These are phyloP conservation scores for Sebastes minor DNA, from an alignment of 2,797 vertebrate genomes.

Conservation along the genomic window DNA sequence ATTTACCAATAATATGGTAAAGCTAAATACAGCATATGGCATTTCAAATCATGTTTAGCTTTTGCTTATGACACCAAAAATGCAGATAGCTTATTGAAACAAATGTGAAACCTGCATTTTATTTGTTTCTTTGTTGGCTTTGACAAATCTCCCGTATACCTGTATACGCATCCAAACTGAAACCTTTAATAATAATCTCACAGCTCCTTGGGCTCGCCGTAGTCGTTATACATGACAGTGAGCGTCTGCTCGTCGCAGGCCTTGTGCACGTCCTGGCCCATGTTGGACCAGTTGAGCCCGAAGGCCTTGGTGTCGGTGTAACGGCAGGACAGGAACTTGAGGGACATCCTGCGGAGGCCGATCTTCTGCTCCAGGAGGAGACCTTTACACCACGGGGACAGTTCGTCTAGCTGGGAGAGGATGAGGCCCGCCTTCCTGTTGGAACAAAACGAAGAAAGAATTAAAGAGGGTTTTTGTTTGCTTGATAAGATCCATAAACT, in stretches of 20 bases:
- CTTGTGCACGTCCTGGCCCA: slow-evolving; percentile 93
- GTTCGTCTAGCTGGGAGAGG: slow-evolving; percentile 92
- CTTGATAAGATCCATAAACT: background rate
- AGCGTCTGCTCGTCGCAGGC: slow-evolving; percentile 95
- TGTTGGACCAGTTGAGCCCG: slow-evolving; percentile 92
- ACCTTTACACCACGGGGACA: slow-evolving; percentile 92
- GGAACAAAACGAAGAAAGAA: slow-evolving; percentile 1
- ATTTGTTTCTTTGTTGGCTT: slow-evolving; percentile 8
- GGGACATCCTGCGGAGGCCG: slow-evolving; percentile 89
- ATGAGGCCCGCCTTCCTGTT: slow-evolving; percentile 96
- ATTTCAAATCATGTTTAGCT: background rate
- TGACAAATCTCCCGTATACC: background rate
- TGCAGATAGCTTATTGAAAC: background rate
- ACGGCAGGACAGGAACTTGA: slow-evolving; percentile 94
- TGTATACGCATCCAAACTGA: background rate
- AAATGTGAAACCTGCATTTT: slow-evolving; percentile 14
- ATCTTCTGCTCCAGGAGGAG: slow-evolving; percentile 97
- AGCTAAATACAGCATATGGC: background rate
- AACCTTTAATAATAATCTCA: slow-evolving; percentile 36
- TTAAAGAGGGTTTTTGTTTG: background rate
- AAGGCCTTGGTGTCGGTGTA: slow-evolving; percentile 97
- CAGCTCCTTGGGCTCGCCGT: slow-evolving; percentile 93
- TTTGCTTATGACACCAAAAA: background rate
- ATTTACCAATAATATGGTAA: background rate
- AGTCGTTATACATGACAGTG: slow-evolving; percentile 95